Evolutionary conservation across 1,140 invertebrate genomes (phyloP).

Genomic region (Bursaphelenchus mucronatus): DNA sequence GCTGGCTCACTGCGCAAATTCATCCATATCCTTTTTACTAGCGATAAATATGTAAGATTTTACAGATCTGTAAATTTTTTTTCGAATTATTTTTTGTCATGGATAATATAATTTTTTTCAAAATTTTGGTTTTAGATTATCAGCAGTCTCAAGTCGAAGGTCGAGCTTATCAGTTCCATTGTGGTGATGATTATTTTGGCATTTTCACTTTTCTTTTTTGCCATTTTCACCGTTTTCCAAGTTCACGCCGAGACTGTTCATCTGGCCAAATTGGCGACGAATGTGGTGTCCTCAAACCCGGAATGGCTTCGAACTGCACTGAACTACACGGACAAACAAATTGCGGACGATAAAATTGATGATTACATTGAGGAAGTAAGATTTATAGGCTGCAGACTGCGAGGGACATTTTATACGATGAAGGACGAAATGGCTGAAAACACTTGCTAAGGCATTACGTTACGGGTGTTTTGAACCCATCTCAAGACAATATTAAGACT

Average conservation of each 20-base stretch:
- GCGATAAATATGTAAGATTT: constrained; percentile 66
- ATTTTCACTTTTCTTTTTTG: constrained; percentile 62
- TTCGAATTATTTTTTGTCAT: background rate
- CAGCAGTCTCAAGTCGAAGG: constrained; percentile 60
- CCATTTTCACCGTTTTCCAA: constrained; percentile 65
- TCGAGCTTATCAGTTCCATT: constrained; percentile 65
- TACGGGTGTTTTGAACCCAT: too few species aligned
- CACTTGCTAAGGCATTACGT: too few species aligned
- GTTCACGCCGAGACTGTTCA: constrained; percentile 91
- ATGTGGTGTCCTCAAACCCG: constrained; percentile 68
- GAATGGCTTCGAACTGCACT: constrained; percentile 53
- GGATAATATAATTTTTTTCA: constrained; percentile 42
- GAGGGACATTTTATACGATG: too few species aligned
- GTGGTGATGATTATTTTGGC: constrained; percentile 64
- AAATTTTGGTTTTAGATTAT: constrained; percentile 62
- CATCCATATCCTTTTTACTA: constrained; percentile 65
- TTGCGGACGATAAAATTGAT: constrained; percentile 56
- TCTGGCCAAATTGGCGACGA: constrained; percentile 78
- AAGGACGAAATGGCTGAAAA: too few species aligned
- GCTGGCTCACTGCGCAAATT: constrained; percentile 65
- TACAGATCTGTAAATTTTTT: constrained; percentile 24
- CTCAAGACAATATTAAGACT: too few species aligned
- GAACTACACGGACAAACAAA: constrained; percentile 56
- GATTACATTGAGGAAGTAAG: constrained; percentile 56
- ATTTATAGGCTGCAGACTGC: too few species aligned